Base-by-base conservation (phyloP, 2,797 vertebrate species). In the Lateolabrax maculatus region DNA sequence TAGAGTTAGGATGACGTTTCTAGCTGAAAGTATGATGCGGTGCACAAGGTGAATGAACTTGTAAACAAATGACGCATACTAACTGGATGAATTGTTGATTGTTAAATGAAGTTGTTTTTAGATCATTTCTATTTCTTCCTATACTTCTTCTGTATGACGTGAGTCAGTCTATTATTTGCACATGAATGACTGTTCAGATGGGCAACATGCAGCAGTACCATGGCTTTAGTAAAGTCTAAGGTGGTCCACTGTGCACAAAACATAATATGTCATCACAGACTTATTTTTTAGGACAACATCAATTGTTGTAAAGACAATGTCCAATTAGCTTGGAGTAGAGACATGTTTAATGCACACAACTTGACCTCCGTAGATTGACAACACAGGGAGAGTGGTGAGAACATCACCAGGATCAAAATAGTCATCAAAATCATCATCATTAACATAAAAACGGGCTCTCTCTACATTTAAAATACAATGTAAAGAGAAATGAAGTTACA, bases 141-240 rank as follows among this genome's bases (percentile, higher is more conserved):
- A 57, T 34, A 34, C 31, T 34, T 34, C 6, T 67, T 77, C 76
- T 77, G 66, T 81, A 80, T 90, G 79, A 82, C 77, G 76, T 81
- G 81, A 88, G 41, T 81, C 80, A 86, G 57, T 83, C 31, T 37
- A 57, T 87, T 80, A 85, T 82, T 84, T 81, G 48, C 82, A 79
- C 87, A 86, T 75, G 81, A 90, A 29, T 67, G 62, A 77, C 15
- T 51, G 79, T 86, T 87, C 88, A 91, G 90, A 90, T 91, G 89
- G 84, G 48, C 41, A 53, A 41, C 77, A 78, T 23, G 57, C 64
- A 67, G 74, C 37, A 77, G 61, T 7, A 27, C 55, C 61, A 77
- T 68, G 64, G 55, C 57, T 71, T 18, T n/a, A n/a, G 41, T 39
- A 19, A 51, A 46, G 46, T 46, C 43, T 63, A 18, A 0, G 2